phyloP scores from a whole-genome alignment of 1,140 invertebrate genomes.

The Neodiprion fabricii region DNA sequence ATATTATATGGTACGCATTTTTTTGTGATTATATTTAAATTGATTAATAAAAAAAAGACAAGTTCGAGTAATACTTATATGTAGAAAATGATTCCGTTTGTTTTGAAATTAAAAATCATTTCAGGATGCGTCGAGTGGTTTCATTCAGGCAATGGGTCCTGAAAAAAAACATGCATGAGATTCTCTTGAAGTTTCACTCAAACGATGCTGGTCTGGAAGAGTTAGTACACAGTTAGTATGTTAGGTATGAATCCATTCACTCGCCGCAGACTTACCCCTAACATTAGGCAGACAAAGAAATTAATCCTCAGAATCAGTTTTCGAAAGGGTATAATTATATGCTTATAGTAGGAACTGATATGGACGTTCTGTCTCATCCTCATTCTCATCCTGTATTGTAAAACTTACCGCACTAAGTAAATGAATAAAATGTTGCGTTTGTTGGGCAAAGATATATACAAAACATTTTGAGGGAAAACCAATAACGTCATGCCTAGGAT shows the following conservation, averaged over 20 bases:
- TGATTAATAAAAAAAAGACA: background rate
- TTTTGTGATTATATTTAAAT: background rate
- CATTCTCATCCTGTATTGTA: no score
- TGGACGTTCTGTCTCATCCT: no score
- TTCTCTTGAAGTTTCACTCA: no score
- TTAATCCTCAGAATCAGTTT: no score
- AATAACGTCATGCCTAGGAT: no score
- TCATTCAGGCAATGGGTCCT: constrained; percentile 38
- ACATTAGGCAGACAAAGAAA: background rate
- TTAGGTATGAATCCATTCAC: background rate
- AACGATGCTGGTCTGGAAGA: no score
- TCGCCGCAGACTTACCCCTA: background rate
- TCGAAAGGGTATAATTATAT: no score
- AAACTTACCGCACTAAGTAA: no score
- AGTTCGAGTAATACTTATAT: background rate
- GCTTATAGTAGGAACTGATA: background rate
- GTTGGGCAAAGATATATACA: no score
- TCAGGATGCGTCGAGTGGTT: constrained; percentile 25
- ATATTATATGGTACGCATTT: background rate
- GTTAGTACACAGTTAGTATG: no score
- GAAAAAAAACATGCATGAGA: constrained; percentile 34
- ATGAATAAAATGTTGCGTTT: no score
- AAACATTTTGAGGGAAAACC: no score
- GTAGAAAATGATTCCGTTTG: background rate
- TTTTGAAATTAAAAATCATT: constrained; percentile 21